These are phyloP conservation scores for Mythimna impura DNA, from an alignment of 2,888 invertebrate genomes.

Conservation along the genomic window DNA sequence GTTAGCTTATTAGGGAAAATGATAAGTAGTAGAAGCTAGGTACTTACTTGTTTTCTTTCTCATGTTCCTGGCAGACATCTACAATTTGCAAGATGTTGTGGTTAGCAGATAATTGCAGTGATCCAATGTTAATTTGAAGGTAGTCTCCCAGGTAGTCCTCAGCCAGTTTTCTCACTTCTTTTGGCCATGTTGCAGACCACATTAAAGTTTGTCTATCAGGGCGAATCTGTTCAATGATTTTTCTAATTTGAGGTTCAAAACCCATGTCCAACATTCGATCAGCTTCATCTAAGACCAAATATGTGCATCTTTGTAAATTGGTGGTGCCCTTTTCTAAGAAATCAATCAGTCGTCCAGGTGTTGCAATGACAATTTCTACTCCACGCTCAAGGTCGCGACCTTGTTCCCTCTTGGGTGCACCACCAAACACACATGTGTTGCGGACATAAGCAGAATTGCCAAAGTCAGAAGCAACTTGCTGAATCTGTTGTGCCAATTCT, in stretches of 20 bases:
- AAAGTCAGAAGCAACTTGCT: slow-evolving; percentile 95
- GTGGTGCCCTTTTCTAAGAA: slow-evolving; percentile 94
- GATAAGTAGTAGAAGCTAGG: neutral
- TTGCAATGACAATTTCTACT: slow-evolving; percentile 97
- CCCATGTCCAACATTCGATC: slow-evolving; percentile 99
- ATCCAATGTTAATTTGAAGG: slow-evolving; percentile 97
- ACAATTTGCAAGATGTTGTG: slow-evolving; percentile 97
- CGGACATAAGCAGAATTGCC: slow-evolving; percentile 94
- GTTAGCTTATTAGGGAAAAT: neutral
- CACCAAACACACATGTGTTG: slow-evolving; percentile 97
- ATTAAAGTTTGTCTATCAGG: slow-evolving; percentile 98
- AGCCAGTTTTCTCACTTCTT: slow-evolving; percentile 97
- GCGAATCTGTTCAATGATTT: slow-evolving; percentile 97
- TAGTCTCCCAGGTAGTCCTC: slow-evolving; percentile 97
- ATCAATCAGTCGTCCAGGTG: slow-evolving; percentile 96
- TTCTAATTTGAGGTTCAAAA: slow-evolving; percentile 98
- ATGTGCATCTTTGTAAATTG: slow-evolving; percentile 94
- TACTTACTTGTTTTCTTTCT: slow-evolving; percentile 93
- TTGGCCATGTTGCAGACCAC: slow-evolving; percentile 99
- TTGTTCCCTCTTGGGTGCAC: slow-evolving; percentile 95
- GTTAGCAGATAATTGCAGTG: slow-evolving; percentile 96
- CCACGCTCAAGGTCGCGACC: slow-evolving; percentile 94
- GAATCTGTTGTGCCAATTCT: slow-evolving; percentile 95
- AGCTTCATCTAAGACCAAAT: slow-evolving; percentile 97
- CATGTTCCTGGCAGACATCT: slow-evolving; percentile 96